Conservation (phyloP, 2,888 invertebrate genomes). For the Drosophila borborema region DNA sequence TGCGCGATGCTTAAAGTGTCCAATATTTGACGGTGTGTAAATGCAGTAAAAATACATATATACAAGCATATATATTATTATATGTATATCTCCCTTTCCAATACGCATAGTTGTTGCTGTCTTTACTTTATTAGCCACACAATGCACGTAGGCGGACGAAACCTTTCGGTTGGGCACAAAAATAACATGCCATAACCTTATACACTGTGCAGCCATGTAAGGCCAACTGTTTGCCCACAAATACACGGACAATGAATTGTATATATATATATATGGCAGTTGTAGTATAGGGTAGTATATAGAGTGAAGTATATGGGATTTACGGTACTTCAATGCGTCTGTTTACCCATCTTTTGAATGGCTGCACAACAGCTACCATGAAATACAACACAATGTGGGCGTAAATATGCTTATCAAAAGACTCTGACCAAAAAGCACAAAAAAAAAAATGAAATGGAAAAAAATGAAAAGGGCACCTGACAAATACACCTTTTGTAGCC, state of each 20-base stretch:
- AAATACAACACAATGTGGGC: constrained; percentile 34
- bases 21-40: constrained; percentile 37
- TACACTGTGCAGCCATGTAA: constrained; percentile 36
- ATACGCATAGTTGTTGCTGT: constrained; percentile 44
- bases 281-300: neutral
- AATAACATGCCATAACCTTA: constrained; percentile 59
- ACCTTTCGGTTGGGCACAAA: constrained; percentile 48
- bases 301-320: constrained; percentile 33
- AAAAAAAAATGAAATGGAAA: neutral
- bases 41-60: constrained; percentile 43
- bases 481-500: constrained; percentile 44
- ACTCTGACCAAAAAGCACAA: constrained; percentile 31
- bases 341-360: constrained; percentile 50
- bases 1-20: constrained; percentile 55
- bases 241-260: constrained; percentile 1
- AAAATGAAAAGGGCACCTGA: constrained; percentile 30
- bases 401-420: constrained; percentile 60
- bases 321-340: constrained; percentile 54
- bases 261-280: neutral
- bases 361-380: constrained; percentile 25
- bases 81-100: constrained; percentile 47
- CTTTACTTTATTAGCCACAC: constrained; percentile 77
- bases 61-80: neutral
- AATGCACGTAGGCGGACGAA: constrained; percentile 70
- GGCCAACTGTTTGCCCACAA: constrained; percentile 12